Evolutionary conservation across 2,113 vertebrate genomes (phyloP).

Genomic region (Myrmecobius fasciatus): DNA sequence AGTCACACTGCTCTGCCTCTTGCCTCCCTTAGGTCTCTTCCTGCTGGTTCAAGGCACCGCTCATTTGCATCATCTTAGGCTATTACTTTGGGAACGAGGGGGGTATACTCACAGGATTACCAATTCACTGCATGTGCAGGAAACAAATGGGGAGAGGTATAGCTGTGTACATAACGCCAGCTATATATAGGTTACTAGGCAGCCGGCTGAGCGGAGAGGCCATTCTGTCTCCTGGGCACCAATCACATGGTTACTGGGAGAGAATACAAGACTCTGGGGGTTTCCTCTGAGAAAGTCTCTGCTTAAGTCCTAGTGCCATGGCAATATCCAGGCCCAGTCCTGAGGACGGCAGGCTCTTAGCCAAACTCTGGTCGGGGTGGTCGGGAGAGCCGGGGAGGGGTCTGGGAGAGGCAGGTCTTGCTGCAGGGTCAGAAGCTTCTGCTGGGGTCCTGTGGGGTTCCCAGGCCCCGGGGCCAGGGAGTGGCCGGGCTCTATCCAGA

Average conservation of each 20-base stretch:
- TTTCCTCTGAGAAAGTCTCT: not conserved
- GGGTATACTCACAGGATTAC: not conserved
- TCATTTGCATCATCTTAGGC: not conserved
- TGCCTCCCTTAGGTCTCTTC: not conserved
- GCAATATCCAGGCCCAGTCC: not conserved
- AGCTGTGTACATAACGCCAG: not conserved
- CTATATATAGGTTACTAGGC: constrained; percentile 9
- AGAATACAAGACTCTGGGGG: not conserved
- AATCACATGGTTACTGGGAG: constrained; percentile 20
- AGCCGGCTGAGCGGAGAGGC: not conserved
- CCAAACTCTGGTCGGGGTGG: no score
- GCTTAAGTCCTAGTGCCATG: not conserved
- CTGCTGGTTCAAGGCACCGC: not conserved
- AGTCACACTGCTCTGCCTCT: not conserved
- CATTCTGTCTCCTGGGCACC: constrained; percentile 35
- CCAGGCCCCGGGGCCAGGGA: not conserved
- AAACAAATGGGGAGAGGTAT: not conserved
- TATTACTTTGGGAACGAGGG: not conserved
- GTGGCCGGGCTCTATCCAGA: not conserved
- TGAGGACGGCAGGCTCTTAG: not conserved
- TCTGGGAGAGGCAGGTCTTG: not conserved
- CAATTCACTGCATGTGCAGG: not conserved
- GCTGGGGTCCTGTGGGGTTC: not conserved
- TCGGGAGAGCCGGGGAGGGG: not conserved
- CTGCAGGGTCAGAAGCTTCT: not conserved